Evolutionary conservation across 2,113 vertebrate genomes (phyloP).

Genomic region (Callionymus lyra): DNA sequence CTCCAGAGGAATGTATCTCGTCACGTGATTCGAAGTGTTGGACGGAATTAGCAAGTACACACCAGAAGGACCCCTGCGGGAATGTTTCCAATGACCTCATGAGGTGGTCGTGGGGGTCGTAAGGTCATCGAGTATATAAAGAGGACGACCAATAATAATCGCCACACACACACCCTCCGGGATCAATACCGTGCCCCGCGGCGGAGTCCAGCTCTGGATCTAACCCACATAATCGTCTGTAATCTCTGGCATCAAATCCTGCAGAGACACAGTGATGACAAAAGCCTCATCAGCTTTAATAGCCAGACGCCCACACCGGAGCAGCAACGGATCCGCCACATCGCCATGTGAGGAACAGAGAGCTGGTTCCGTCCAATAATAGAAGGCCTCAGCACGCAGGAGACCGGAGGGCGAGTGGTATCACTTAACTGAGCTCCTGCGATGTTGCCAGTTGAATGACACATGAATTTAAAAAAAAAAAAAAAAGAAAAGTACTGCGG

Average conservation of each 20-base stretch:
- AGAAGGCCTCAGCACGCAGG: no score
- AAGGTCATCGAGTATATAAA: no score
- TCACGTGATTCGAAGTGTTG: no score
- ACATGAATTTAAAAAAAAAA: no score
- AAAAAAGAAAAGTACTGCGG: conserved; percentile 1
- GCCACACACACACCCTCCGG: conserved; percentile 2
- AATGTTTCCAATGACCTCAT: no score
- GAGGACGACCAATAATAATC: no score
- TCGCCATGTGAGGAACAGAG: not conserved
- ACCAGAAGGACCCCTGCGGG: no score
- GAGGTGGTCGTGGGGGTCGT: no score
- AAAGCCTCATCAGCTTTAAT: conserved; percentile 40
- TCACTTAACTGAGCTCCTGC: not conserved
- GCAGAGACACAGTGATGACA: conserved; percentile 37
- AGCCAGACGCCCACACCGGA: conserved; percentile 1
- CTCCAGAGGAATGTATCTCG: no score
- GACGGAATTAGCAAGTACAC: no score
- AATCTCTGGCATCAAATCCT: conserved; percentile 58
- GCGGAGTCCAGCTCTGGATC: conserved; percentile 27
- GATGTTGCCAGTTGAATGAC: conserved; percentile 9
- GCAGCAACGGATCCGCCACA: not conserved
- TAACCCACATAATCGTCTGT: conserved; percentile 55
- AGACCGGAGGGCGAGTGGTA: not conserved
- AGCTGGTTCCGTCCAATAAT: not conserved
- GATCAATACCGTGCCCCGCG: conserved; percentile 46